Evolutionary conservation across 2,888 invertebrate species (phyloP).

Genomic region (Drosophila nigricruria): DNA sequence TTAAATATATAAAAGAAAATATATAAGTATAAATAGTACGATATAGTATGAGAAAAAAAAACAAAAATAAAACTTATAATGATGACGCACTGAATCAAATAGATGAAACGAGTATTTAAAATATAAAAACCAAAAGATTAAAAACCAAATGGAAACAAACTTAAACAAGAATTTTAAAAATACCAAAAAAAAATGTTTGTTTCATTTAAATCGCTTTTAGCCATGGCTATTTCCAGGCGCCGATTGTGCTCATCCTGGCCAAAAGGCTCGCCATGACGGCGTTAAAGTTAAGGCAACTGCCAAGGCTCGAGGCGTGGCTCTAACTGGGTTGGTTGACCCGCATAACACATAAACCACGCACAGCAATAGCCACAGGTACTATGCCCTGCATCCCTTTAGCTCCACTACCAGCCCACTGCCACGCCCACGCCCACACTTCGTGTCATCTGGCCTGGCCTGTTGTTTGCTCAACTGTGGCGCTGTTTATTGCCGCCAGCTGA

Average conservation of each 20-base stretch:
- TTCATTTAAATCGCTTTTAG: conserved; percentile 21
- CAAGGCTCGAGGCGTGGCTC: conserved; percentile 30
- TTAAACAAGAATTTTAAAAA: conserved; percentile 60
- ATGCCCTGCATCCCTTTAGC: not conserved
- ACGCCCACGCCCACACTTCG: not conserved
- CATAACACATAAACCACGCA: conserved; percentile 57
- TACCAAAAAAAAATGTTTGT: conserved; percentile 16
- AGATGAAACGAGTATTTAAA: conserved; percentile 82
- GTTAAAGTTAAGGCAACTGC: conserved; percentile 56
- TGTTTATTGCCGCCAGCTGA: conserved; percentile 66
- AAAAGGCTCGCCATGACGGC: conserved; percentile 25
- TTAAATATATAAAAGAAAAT: conserved; percentile 30
- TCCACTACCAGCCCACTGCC: not conserved
- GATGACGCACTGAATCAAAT: conserved; percentile 85
- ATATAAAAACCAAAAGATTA: conserved; percentile 39
- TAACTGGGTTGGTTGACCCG: conserved; percentile 50
- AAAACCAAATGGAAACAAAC: conserved; percentile 60
- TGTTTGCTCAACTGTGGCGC: conserved; percentile 36
- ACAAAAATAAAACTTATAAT: conserved; percentile 52
- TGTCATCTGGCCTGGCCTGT: conserved; percentile 23
- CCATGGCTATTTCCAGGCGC: conserved; percentile 18
- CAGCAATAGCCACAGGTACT: conserved; percentile 32
- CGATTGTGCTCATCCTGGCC: conserved; percentile 60
- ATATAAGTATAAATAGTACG: conserved; percentile 55
- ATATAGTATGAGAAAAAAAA: conserved; percentile 48